Base-by-base conservation (phyloP, 2,113 vertebrate genomes). In the Corythoichthys intestinalis region DNA sequence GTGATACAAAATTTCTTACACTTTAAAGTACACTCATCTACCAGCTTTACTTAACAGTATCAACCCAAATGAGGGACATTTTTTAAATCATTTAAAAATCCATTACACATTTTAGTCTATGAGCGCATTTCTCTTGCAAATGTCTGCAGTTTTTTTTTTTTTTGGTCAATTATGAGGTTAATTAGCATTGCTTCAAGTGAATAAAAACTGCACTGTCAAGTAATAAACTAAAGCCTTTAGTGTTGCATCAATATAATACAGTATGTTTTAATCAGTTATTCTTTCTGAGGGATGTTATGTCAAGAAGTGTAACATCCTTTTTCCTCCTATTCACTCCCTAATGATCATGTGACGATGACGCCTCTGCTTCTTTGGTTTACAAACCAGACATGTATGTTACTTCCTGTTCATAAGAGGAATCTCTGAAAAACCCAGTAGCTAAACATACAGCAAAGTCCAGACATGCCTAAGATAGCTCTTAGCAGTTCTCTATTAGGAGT, bases 401-500 rank as follows among this genome's bases (percentile, higher is more conserved):
- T 87, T 88, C 85, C 85, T 81, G 58, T 70, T 85, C 80, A 76
- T 71, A 85, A 89, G 85, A 85, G 86, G 87, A 90, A 88, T 86
- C 80, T 80, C 76, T 71, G 68, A 14, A 86, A 79, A 87, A 69
- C 44, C 67, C 70, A 63, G 76, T 58, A 78, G 75, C 90, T 90
- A 91, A 90, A 90, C 89, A 89, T 91, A 87, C 86, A 74, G 81
- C 76, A 11, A 63, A 77, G 87, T 86, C 88, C 91, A 91, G 90
- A 92, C 91, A 88, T 86, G 89, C 89, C 88, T 63, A 89, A 90
- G 83, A 90, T 88, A 90, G 88, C 86, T 87, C 49, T 52, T 4
- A 74, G 81, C 72, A 86, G 83, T 90, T 91, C 79, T 86, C 74
- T 83, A 86, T 86, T 88, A 81, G 81, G 77, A 80, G 70, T 49